These are phyloP conservation scores for Schrankia costaestrigalis DNA, from an alignment of 2,888 invertebrate genomes.

Conservation along the genomic window DNA sequence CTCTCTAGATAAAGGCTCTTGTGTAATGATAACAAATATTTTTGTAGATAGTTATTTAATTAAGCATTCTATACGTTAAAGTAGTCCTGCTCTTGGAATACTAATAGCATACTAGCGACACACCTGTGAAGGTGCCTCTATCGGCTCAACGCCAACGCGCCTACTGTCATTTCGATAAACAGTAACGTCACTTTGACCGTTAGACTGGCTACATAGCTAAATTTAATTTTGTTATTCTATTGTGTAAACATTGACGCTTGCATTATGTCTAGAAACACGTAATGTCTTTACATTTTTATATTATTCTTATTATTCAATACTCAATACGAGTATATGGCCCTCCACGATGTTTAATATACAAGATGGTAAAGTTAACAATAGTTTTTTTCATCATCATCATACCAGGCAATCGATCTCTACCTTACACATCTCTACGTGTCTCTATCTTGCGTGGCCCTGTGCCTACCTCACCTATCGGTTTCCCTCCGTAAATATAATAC, in stretches of 20 bases:
- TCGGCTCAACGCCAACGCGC: conserved; percentile 54
- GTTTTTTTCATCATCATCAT: too few species aligned
- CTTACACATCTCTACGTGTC: too few species aligned
- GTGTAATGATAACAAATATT: too few species aligned
- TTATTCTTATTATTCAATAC: too few species aligned
- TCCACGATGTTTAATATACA: too few species aligned
- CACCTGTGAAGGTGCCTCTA: conserved; percentile 61
- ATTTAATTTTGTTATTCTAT: conserved; percentile 43
- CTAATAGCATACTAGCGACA: conserved; percentile 41
- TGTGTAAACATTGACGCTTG: conserved; percentile 41
- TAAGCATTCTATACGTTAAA: conserved; percentile 31
- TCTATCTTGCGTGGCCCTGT: too few species aligned
- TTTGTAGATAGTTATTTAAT: conserved; percentile 39
- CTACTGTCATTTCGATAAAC: conserved; percentile 60
- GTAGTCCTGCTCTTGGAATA: conserved; percentile 30
- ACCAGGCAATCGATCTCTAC: too few species aligned
- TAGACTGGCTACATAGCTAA: conserved; percentile 52
- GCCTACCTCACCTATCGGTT: too few species aligned
- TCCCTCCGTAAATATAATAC: too few species aligned
- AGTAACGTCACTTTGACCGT: conserved; percentile 60
- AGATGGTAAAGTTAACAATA: too few species aligned
- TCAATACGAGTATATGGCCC: too few species aligned
- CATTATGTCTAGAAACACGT: conserved; percentile 13
- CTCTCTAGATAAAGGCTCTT: too few species aligned
- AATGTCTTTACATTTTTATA: background rate